Evolutionary conservation across 35 echinoderm and acorn worm genomes (phyloP).

Genomic region (Strongylocentrotus purpuratus): DNA sequence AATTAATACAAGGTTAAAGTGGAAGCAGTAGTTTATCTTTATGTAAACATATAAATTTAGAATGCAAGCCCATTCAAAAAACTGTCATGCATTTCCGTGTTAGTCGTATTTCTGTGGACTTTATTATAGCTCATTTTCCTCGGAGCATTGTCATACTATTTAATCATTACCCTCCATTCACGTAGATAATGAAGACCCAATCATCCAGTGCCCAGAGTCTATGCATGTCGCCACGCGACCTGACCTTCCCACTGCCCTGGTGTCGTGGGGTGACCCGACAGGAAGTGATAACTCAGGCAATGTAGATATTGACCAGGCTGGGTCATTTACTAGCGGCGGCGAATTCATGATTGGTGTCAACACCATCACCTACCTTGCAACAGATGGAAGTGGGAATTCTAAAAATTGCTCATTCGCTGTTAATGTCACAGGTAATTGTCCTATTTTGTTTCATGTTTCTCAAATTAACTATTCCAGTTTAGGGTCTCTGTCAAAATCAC

Average conservation of each 20-base stretch:
- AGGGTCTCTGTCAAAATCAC: neutral
- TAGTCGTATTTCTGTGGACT: neutral
- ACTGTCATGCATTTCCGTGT: neutral
- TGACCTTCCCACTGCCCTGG: neutral
- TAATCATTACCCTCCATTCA: neutral
- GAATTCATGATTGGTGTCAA: neutral
- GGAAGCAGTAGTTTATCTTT: neutral
- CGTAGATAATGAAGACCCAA: slow-evolving; percentile 2
- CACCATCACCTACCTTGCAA: neutral
- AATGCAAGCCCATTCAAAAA: neutral
- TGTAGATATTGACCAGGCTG: neutral
- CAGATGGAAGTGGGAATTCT: neutral
- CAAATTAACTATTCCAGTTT: neutral
- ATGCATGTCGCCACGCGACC: neutral
- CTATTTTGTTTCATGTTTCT: neutral
- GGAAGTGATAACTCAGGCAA: slow-evolving; percentile 2
- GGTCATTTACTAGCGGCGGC: neutral
- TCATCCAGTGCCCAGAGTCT: neutral
- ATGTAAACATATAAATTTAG: neutral
- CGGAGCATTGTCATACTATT: neutral
- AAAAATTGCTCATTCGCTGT: neutral
- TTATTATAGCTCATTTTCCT: neutral
- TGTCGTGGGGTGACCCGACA: neutral
- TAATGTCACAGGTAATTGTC: slow-evolving; percentile 25
- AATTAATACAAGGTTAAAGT: too few species aligned